Base-by-base conservation (phyloP, 2,888 invertebrate genomes). In the Trileptium ribeirensis region DNA sequence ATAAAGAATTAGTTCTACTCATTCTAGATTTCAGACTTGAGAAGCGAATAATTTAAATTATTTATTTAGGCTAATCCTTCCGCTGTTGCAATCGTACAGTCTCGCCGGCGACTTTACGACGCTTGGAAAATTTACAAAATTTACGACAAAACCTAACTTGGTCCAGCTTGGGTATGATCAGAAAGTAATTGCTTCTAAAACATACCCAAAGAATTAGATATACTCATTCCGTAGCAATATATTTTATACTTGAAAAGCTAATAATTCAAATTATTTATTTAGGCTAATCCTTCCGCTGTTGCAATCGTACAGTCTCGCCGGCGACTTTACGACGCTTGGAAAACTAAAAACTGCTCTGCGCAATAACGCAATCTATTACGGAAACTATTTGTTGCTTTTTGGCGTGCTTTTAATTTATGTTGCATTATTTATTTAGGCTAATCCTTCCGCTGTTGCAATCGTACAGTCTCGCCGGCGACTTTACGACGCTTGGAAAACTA, bases 391-490 rank as follows among this genome's bases (percentile, higher is more conserved):
- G 31, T 85, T 90, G 34, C 96, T 99, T 85, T 97, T 97, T 89
- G 94, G 95, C 2, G 92, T 98, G 81, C 92, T 99, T 51, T 92
- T 99, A 1, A 94, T 98, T 86, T 99, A 99, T n/a, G n/a, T n/a
- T n/a, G n/a, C 89, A 93, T 99, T n/a, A n/a, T n/a, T n/a, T n/a
- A n/a, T n/a, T n/a, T n/a, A n/a, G n/a, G n/a, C 90, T 99, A 33
- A 93, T 99, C 80, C 93, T 99, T 91, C 99, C 99, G 0, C 92
- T 99, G 90, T 97, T 99, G 97, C 99, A 99, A 88, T 97, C 97
- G 0, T 99, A 98, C 89, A 94, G 96, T 82, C 96, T 96, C 90
- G 97, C 98, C 0, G 99, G 99, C 0, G 97, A 99, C 89, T 99
- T 99, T 89, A 95, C 95, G 0, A 93, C 96, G 0, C 93, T 94